phyloP scores from a whole-genome alignment of 1,140 invertebrate species.

The Drosophila nigrodunni region DNA sequence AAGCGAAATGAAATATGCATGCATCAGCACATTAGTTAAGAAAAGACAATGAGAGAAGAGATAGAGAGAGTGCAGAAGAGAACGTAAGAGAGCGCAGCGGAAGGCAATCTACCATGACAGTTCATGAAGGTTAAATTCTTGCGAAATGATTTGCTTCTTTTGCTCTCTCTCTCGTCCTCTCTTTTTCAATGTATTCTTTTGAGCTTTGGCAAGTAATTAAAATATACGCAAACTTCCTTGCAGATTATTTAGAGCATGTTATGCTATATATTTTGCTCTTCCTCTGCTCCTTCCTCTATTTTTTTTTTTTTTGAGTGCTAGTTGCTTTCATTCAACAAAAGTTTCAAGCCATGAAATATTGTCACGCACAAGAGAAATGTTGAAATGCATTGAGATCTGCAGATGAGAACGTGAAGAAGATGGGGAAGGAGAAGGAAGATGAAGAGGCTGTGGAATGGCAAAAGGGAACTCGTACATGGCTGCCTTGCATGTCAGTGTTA shows the following conservation, averaged over 20 bases:
- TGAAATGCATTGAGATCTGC: constrained; percentile 1
- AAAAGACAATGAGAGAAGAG: not conserved
- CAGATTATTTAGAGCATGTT: constrained; percentile 64
- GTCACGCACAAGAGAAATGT: constrained; percentile 60
- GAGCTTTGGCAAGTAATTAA: constrained; percentile 57
- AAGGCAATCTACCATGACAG: constrained; percentile 76
- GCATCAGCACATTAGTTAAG: constrained; percentile 50
- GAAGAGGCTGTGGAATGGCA: no score
- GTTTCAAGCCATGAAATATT: constrained; percentile 68
- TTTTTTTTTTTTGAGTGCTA: not conserved
- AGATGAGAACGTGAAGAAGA: not conserved
- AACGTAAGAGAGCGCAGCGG: constrained; percentile 2
- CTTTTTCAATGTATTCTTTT: constrained; percentile 1
- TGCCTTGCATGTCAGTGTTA: constrained; percentile 8
- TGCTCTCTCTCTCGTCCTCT: not conserved
- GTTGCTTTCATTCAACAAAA: constrained; percentile 39
- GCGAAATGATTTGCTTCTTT: constrained; percentile 63
- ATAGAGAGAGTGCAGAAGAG: not conserved
- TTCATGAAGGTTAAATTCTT: constrained; percentile 81
- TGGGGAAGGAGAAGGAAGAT: no score
- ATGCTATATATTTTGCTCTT: constrained; percentile 7
- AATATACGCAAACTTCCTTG: constrained; percentile 63
- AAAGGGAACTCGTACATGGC: constrained; percentile 1
- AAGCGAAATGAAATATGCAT: constrained; percentile 54
- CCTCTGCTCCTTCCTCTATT: not conserved